These are phyloP conservation scores for Oscheius sp. DNA, from an alignment of 2,888 invertebrate species.

Conservation along the genomic window DNA sequence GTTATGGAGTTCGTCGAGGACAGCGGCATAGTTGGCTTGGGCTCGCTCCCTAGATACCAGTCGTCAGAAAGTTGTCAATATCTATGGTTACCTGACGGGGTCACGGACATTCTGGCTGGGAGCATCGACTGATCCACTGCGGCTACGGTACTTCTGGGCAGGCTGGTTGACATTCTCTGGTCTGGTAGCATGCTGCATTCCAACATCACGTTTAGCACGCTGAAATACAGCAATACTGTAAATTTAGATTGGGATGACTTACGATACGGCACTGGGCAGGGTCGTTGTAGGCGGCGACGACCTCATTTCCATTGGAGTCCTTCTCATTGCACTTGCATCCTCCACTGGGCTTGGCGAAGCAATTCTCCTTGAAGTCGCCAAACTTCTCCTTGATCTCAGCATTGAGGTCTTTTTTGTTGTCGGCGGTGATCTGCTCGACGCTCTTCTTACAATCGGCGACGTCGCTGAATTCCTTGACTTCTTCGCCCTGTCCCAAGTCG, in stretches of 20 bases:
- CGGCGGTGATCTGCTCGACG: conserved; percentile 60
- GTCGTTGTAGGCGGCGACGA: conserved; percentile 61
- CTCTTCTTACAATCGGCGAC: conserved; percentile 58
- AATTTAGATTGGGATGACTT: neutral
- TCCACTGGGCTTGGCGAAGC: conserved; percentile 67
- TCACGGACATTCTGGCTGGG: conserved; percentile 55
- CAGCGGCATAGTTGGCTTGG: conserved; percentile 70
- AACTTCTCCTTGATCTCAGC: conserved; percentile 69
- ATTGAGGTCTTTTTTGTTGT: conserved; percentile 68
- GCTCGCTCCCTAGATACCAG: conserved; percentile 60
- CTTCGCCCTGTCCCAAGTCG: conserved; percentile 59
- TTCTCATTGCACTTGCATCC: conserved; percentile 71
- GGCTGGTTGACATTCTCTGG: conserved; percentile 36
- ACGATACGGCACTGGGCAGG: conserved; percentile 60
- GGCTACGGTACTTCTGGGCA: conserved; percentile 24
- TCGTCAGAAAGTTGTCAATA: neutral
- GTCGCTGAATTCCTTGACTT: conserved; percentile 48
- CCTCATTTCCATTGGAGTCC: conserved; percentile 66
- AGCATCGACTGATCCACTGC: conserved; percentile 17
- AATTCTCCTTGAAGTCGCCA: conserved; percentile 66
- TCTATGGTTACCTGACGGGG: conserved; percentile 44
- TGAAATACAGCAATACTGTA: conserved; percentile 17
- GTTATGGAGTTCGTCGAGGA: conserved; percentile 69
- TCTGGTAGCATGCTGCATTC: conserved; percentile 36
- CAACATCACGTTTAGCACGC: conserved; percentile 51